Evolutionary conservation across 2,797 vertebrate genomes (phyloP), one percentile per base, ranked within the genome.

Genomic region (Borostomias antarcticus): DNA sequence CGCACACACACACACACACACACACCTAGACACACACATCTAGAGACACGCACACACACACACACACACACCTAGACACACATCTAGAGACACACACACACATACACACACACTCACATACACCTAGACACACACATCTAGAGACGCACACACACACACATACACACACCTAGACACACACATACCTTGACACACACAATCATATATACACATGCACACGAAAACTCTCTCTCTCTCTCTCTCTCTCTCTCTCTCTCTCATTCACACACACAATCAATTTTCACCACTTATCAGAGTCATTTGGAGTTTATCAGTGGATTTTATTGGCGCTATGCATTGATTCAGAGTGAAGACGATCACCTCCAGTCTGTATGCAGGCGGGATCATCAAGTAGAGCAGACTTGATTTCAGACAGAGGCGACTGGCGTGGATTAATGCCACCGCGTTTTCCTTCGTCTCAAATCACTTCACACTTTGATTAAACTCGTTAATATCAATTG

Each of bases 191-290:
- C 19, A 59, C 33, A 67, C 47, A 62, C 58, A 59, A 62, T 53
- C 25, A 53, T n/a, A n/a, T n/a, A n/a, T n/a, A n/a, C n/a, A n/a
- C n/a, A n/a, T n/a, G n/a, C n/a, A n/a, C n/a, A n/a, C n/a, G n/a
- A n/a, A n/a, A n/a, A n/a, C n/a, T n/a, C n/a, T 19, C 35, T 11
- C 13, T n/a, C 29, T 26, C 64, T 66, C 80, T 75, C 21, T 21
- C 30, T 19, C 32, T 9, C 56, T 21, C 30, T 1, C 43, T 4
- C 5, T 2, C 43, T 17, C 43, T 25, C 50, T 23, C 21, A 73
- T n/a, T n/a, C 52, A 59, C 62, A 25, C 65, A 78, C 61, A 70
- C 63, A 81, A 83, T 87, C 86, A 88, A 86, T 88, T 82, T 78
- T 61, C 69, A n/a, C 37, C 82, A 86, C 76, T 84, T 79, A n/a